These are phyloP conservation scores for Yponomeuta cagnagella DNA, from an alignment of 2,888 invertebrate species.

Conservation along the genomic window DNA sequence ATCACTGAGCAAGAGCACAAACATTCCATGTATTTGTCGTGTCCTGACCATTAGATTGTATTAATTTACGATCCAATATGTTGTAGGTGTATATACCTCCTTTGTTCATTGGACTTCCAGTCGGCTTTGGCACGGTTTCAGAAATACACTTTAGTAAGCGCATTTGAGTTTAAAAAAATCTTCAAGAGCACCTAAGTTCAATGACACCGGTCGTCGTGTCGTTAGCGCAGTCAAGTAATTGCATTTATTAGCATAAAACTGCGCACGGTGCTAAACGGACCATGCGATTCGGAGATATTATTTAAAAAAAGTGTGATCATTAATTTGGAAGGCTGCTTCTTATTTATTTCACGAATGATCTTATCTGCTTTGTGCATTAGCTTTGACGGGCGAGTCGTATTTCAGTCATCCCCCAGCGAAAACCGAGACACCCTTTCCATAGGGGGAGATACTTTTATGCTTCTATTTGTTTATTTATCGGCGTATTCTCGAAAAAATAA, in stretches of 20 bases:
- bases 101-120: neutral
- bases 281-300: constrained; percentile 24
- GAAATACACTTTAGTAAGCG: neutral
- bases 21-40: constrained; percentile 13
- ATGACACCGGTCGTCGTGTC: constrained; percentile 45
- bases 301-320: neutral
- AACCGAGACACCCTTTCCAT: neutral
- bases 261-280: constrained; percentile 55
- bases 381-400: neutral
- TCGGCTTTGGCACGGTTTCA: neutral
- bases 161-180: constrained; percentile 34
- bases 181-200: constrained; percentile 39
- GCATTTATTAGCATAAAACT: constrained; percentile 68
- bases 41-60: neutral
- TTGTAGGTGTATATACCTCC: constrained; percentile 11
- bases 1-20: constrained; percentile 31
- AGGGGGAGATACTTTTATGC: neutral
- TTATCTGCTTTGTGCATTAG: neutral
- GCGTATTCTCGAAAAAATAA: neutral
- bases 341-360: neutral
- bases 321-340: neutral
- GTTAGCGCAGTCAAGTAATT: constrained; percentile 53
- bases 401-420: neutral
- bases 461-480: neutral
- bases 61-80: constrained; percentile 16